phyloP scores from a whole-genome alignment of 2,113 vertebrate species.

The Gallinago paraguaiae region DNA sequence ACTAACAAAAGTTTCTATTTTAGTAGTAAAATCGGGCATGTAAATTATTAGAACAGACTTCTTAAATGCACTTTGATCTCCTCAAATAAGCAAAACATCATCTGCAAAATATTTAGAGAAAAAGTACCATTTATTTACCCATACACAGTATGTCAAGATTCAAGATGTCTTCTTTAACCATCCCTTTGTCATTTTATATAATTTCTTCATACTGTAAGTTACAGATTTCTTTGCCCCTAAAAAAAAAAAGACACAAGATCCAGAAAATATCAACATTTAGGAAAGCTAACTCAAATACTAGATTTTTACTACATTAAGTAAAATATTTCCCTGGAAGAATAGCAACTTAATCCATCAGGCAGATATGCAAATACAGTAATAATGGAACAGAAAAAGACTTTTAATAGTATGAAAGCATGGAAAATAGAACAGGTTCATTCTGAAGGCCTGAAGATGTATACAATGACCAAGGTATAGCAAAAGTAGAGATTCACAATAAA shows the following conservation, averaged over 20 bases:
- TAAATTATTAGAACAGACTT: background rate
- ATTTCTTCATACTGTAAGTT: constrained; percentile 87
- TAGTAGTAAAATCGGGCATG: background rate
- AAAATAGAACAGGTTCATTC: background rate
- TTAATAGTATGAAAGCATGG: background rate
- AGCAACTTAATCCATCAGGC: background rate
- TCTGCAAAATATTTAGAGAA: constrained; percentile 19
- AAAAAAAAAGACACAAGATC: background rate
- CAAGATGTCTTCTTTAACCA: constrained; percentile 79
- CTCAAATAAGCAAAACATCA: background rate
- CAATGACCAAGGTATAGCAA: background rate
- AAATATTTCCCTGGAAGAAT: background rate
- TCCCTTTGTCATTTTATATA: constrained; percentile 92
- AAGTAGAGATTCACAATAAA: background rate
- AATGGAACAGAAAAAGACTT: background rate
- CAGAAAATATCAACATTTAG: background rate
- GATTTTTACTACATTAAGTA: background rate
- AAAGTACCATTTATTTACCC: constrained; percentile 67
- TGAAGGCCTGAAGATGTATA: background rate
- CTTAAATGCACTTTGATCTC: background rate
- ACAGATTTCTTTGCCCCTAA: constrained; percentile 87
- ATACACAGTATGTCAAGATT: background rate
- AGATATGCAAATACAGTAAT: background rate
- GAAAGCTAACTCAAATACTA: background rate
- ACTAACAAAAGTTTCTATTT: background rate